Evolutionary conservation across 2,113 vertebrate genomes (phyloP), one percentile per base, ranked within the genome.

Genomic region (Syngnathus scovelli): DNA sequence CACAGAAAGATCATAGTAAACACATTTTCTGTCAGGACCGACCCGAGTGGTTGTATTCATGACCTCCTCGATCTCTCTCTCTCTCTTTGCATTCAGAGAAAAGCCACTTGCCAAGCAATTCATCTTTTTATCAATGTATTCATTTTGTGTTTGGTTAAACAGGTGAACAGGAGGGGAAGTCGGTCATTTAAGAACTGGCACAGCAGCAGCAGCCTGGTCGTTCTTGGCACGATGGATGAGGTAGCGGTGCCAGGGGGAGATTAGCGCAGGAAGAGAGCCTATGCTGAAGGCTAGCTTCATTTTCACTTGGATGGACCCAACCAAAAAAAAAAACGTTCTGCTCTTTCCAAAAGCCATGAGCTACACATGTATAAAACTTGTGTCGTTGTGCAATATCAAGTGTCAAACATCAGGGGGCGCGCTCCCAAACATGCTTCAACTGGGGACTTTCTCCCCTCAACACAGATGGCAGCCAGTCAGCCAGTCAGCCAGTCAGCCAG

Each of bases 121-220:
- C 39, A 70, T 58, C 51, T 51, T 27, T 33, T 11, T 33, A 58
- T 36, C 10, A 56, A 56, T 16, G 33, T 44, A 63, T 74, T 56
- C 68, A 72, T 68, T 62, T 69, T 69, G 64, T 58, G 41, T 62
- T 72, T 77, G 68, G 70, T 76, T 78, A 54, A 69, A 65, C 66
- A 66, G 68, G 56, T 63, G 58, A 72, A 81, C 77, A 81, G 76
- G 83, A 63, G 63, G 77, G 78, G 76, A 77, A 73, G 70, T 80
- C 70, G 68, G 66, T 81, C 78, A 71, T 86, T 88, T 83, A 83
- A 71, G 66, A 84, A 72, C 74, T 89, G 87, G 85, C 84, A 60
- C 61, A 60, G 27, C 23, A 1, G 27, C 23, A 1, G 23, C 27
- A 33, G 61, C 16, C 69, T 4, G 6, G 54, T 66, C 55, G 46